Evolutionary conservation across 1,140 invertebrate genomes (phyloP), one percentile per base, ranked within the genome.

Genomic region (Aphaenogaster floridana): DNA sequence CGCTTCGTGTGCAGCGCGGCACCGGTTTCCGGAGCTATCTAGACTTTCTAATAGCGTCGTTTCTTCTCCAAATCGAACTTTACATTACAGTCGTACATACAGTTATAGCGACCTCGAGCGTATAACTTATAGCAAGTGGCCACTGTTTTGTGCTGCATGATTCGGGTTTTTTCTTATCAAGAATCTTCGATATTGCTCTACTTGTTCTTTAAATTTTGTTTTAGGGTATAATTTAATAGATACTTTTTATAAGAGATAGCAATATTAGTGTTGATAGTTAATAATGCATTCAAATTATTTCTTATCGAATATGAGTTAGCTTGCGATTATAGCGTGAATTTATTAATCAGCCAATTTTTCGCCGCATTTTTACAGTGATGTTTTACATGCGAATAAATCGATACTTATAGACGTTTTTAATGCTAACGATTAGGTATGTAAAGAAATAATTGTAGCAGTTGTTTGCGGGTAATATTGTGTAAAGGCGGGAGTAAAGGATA

Each of bases 31-130:
- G 28, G 68, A 34, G 52, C 68, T 72, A 72, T 83, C 79, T 69
- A 72, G 79, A 83, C 79, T 83, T 83, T 72, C 52, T 72, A 83
- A 83, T 72, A 59, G 79, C 42, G 39, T 83, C 79, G 66, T 83
- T 83, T 83, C 79, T 83, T 83, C 52, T 61, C 28, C 28, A 48
- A 72, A 83, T 83, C 79, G 79, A 83, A 72, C 68, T 83, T 83
- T 72, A 83, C 52, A 48, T 83, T 72, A 59, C 66, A 28, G 5
- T 54, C n/a, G 66, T 21, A 50, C 21, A 15, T 45, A 45, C 28
- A 68, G 36, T 8, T 28, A 77, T 61, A 48, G 66, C 66, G 17
- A 83, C 59, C n/a, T 61, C 21, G 9, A 45, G 52, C 59, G 39
- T 39, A 28, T 28, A 54, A 83, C 52, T 83, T 72, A 83, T 21